phyloP scores from a whole-genome alignment of 2,888 invertebrate species.

The Alloscopus bannaensis region DNA sequence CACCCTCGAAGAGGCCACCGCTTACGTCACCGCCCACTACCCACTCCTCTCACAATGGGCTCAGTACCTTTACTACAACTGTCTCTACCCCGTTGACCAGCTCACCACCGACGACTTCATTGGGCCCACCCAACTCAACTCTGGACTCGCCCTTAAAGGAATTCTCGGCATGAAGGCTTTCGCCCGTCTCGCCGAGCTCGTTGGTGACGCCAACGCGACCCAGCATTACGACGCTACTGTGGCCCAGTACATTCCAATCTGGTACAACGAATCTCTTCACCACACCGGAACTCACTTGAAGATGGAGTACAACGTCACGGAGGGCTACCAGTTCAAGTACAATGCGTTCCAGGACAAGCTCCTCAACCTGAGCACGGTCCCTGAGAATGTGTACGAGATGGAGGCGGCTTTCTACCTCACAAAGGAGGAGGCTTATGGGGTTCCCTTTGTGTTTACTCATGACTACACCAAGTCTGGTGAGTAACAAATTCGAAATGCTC shows the following conservation, averaged over 20 bases:
- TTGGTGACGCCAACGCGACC: conserved; percentile 47
- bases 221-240: conserved; percentile 59
- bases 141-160: conserved; percentile 70
- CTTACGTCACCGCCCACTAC: conserved; percentile 60
- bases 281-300: conserved; percentile 63
- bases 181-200: conserved; percentile 54
- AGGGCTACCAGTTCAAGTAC: conserved; percentile 72
- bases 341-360: conserved; percentile 70
- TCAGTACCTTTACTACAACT: conserved; percentile 63
- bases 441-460: conserved; percentile 67
- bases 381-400: conserved; percentile 61
- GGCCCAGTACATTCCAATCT: conserved; percentile 44
- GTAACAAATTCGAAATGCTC: no score
- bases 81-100: conserved; percentile 69
- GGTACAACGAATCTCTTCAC: conserved; percentile 65
- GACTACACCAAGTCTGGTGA: conserved; percentile 71
- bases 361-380: conserved; percentile 60
- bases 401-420: conserved; percentile 67
- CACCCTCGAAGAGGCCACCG: conserved; percentile 15
- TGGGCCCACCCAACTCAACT: conserved; percentile 69
- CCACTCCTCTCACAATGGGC: conserved; percentile 62
- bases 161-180: conserved; percentile 68
- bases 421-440: conserved; percentile 67
- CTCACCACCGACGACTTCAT: conserved; percentile 71
- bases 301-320: conserved; percentile 70